Evolutionary conservation across 2,888 invertebrate genomes (phyloP).

Genomic region (Microdon myrmicae): DNA sequence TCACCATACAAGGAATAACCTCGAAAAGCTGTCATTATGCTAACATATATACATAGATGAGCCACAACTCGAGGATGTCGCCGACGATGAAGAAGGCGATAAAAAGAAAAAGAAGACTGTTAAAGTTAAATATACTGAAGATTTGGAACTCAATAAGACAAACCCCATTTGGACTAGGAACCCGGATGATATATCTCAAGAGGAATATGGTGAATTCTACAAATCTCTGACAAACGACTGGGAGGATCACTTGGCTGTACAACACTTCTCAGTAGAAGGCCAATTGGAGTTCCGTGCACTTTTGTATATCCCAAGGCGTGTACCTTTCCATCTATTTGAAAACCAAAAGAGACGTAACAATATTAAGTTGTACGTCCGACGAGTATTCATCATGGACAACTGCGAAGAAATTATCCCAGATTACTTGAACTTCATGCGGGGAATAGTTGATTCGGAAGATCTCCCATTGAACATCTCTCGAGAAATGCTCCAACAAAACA

Average conservation of each 20-base stretch:
- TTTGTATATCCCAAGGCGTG: slow-evolving; percentile 89
- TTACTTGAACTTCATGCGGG: slow-evolving; percentile 94
- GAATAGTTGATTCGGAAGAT: slow-evolving; percentile 98
- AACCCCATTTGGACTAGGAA: slow-evolving; percentile 98
- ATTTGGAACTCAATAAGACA: slow-evolving; percentile 98
- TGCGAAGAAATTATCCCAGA: slow-evolving; percentile 99
- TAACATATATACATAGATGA: slow-evolving; percentile 68
- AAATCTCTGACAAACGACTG: slow-evolving; percentile 97
- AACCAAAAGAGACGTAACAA: slow-evolving; percentile 98
- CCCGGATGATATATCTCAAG: slow-evolving; percentile 94
- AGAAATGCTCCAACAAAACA: slow-evolving; percentile 99
- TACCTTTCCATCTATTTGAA: slow-evolving; percentile 98
- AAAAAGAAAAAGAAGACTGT: slow-evolving; percentile 96
- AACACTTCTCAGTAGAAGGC: slow-evolving; percentile 93
- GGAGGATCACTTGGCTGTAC: slow-evolving; percentile 97
- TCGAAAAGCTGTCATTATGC: no score
- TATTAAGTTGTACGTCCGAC: slow-evolving; percentile 96
- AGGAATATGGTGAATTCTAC: slow-evolving; percentile 98
- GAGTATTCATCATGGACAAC: slow-evolving; percentile 99
- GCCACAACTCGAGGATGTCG: slow-evolving; percentile 71
- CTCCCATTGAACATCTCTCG: slow-evolving; percentile 98
- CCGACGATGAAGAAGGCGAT: slow-evolving; percentile 76
- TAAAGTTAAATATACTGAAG: slow-evolving; percentile 97
- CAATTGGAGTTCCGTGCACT: slow-evolving; percentile 95
- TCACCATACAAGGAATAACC: no score